These are phyloP conservation scores for Pararge aegeria DNA, from an alignment of 1,140 invertebrate genomes.

Conservation along the genomic window DNA sequence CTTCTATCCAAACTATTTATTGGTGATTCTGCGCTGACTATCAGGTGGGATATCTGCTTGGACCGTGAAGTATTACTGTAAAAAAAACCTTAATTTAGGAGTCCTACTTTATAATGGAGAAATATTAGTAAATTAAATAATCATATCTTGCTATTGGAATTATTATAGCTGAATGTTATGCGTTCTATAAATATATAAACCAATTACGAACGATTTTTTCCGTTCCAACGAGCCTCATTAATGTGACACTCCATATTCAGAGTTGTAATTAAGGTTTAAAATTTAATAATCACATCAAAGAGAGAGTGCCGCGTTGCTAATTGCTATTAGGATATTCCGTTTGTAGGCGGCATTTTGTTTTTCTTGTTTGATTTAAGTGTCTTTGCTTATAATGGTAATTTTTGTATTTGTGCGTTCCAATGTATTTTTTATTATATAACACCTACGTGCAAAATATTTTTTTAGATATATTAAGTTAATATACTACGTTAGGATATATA, in stretches of 20 bases:
- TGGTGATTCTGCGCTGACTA: no score
- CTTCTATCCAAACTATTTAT: no score
- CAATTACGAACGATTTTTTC: not conserved
- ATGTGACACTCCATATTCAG: constrained; percentile 8
- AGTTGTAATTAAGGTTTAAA: constrained; percentile 34
- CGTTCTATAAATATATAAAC: not conserved
- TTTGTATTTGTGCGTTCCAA: not conserved
- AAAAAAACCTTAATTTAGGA: no score
- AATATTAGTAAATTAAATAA: no score
- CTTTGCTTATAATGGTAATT: not conserved
- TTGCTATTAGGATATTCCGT: constrained; percentile 16
- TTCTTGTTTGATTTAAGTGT: not conserved
- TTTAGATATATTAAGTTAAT: no score
- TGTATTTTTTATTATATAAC: not conserved
- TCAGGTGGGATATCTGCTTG: no score
- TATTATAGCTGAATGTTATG: no score
- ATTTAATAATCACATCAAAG: constrained; percentile 35
- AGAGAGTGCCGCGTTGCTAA: constrained; percentile 25
- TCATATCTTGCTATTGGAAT: no score
- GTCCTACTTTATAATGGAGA: no score
- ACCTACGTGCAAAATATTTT: no score
- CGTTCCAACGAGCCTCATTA: constrained; percentile 11
- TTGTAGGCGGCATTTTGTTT: constrained; percentile 7
- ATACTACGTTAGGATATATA: no score
- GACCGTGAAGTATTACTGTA: no score